Evolutionary conservation across 2,888 invertebrate genomes (phyloP).

Genomic region (Chironomus riparius): DNA sequence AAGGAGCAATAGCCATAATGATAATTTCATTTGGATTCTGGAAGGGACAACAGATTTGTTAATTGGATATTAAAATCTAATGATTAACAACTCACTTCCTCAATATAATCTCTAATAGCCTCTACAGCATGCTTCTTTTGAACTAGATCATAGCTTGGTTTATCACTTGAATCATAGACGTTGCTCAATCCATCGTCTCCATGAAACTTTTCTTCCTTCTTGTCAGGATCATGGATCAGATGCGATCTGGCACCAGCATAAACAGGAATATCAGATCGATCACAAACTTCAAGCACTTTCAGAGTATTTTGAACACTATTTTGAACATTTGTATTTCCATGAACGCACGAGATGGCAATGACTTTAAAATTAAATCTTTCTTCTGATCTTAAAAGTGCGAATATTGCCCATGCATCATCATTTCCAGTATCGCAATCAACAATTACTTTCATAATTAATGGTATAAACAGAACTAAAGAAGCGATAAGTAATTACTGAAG

Average conservation of each 20-base stretch:
- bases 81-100: background rate
- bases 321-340: constrained; percentile 62
- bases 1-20: constrained; percentile 58
- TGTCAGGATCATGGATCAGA: constrained; percentile 39
- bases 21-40: constrained; percentile 48
- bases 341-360: constrained; percentile 62
- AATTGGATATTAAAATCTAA: constrained; percentile 26
- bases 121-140: constrained; percentile 19
- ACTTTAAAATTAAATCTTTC: constrained; percentile 35
- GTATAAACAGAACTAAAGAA: no score
- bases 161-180: constrained; percentile 42
- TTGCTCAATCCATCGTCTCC: constrained; percentile 68
- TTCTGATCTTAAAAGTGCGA: constrained; percentile 49
- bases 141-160: constrained; percentile 51
- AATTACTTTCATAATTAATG: constrained; percentile 37
- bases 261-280: constrained; percentile 56
- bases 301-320: constrained; percentile 62
- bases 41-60: constrained; percentile 27
- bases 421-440: constrained; percentile 55
- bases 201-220: constrained; percentile 44
- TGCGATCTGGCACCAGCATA: constrained; percentile 53
- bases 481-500: no score
- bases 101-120: constrained; percentile 20
- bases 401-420: constrained; percentile 56
- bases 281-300: constrained; percentile 51